Evolutionary conservation across 2,888 invertebrate species (phyloP).

Genomic region (Campoplex nolae): DNA sequence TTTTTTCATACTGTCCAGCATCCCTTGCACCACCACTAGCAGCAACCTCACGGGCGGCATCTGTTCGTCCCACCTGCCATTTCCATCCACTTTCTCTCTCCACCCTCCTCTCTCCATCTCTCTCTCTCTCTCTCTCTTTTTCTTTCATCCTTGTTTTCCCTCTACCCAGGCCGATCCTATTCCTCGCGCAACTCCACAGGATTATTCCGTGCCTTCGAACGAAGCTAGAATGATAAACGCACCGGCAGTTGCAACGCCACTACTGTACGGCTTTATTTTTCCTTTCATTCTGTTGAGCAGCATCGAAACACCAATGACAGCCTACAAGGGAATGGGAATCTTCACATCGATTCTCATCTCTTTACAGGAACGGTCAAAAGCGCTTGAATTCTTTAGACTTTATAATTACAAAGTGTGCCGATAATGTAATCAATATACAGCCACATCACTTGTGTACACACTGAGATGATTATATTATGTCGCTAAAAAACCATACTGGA

Average conservation of each 20-base stretch:
- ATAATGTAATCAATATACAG: neutral
- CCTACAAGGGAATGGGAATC: conserved; percentile 49
- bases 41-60: conserved; percentile 56
- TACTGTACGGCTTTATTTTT: conserved; percentile 27
- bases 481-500: neutral
- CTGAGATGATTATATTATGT: neutral
- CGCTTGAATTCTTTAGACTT: conserved; percentile 35
- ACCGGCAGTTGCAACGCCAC: conserved; percentile 35
- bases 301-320: conserved; percentile 33
- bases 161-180: conserved; percentile 39
- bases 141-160: conserved; percentile 32
- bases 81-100: conserved; percentile 53
- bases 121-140: conserved; percentile 39
- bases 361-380: conserved; percentile 37
- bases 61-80: conserved; percentile 60
- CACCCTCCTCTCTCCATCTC: conserved; percentile 42
- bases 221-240: conserved; percentile 64
- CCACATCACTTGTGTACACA: neutral
- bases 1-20: conserved; percentile 58
- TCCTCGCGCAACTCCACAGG: conserved; percentile 61
- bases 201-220: conserved; percentile 65
- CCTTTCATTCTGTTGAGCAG: conserved; percentile 5
- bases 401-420: neutral
- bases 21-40: conserved; percentile 40
- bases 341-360: neutral